These are phyloP conservation scores for Cladorhizidae sp. DNA, from an alignment of 37 sponge, comb jelly and placozoan species.

Conservation along the genomic window DNA sequence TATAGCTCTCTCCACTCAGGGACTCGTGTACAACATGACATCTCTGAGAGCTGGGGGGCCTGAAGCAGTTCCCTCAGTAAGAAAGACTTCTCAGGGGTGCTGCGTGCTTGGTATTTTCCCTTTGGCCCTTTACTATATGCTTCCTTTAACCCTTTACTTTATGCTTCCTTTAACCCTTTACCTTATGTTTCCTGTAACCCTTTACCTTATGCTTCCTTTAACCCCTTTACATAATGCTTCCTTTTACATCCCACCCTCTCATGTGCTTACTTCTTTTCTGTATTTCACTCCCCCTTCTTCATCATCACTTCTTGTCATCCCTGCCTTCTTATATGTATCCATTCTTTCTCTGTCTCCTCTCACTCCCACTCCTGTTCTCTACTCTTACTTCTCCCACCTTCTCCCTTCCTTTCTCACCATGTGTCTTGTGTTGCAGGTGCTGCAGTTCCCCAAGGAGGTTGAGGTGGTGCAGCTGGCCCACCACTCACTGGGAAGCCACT, in stretches of 20 bases:
- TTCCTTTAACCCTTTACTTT: no score
- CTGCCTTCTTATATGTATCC: no score
- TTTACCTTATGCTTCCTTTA: no score
- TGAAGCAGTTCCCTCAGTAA: constrained; percentile 22
- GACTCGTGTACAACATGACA: constrained; percentile 48
- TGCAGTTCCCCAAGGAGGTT: constrained; percentile 47
- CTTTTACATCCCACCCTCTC: no score
- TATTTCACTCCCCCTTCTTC: no score
- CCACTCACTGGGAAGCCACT: constrained; percentile 74
- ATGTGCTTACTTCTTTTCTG: no score
- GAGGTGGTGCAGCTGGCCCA: constrained; percentile 48
- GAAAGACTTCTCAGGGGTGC: background rate
- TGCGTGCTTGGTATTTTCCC: background rate
- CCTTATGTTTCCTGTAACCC: no score
- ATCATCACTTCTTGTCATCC: no score
- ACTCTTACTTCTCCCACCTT: background rate
- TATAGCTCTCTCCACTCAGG: constrained; percentile 56
- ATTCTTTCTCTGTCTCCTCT: no score
- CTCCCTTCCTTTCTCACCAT: background rate
- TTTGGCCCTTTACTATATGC: no score
- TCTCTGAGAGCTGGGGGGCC: background rate
- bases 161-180: no score
- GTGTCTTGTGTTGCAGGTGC: constrained; percentile 8
- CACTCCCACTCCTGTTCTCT: background rate
- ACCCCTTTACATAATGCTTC: no score